Base-by-base conservation (phyloP, 2,797 vertebrate species). In the Ciconia nigra region DNA sequence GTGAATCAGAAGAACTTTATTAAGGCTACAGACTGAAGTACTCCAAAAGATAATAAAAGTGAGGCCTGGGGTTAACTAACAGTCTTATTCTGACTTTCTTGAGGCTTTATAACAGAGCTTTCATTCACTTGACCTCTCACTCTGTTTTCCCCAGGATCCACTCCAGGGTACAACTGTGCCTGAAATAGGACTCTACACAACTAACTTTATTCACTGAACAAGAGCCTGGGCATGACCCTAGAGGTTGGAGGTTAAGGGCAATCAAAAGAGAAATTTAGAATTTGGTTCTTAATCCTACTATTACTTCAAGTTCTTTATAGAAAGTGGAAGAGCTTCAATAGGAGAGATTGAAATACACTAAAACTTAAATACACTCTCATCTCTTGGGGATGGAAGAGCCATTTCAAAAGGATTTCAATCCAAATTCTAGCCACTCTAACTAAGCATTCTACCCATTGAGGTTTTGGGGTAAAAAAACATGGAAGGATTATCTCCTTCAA, bases 401-500 rank as follows among this genome's bases (percentile, higher is more conserved):
- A 5, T 83, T 83, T 80, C 55, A 65, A 80, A 93, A 70, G 5
- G 10, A 11, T 85, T 90, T 85, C 20, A 52, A 37, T 28, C 11
- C 13, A 74, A 49, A 87, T 15, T 47, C 47, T 41, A 54, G 14
- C 11, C 25, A 52, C 15, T 87, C 6, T 28, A 47, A 76, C 33
- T 81, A 82, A 91, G 13, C 29, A 33, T 81, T 83, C 33, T 61
- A 57, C 12, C 15, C 7, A 7, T 2, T 59, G 41, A 14, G 3
- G 2, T 11, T 31, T 61, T 7, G 0, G 5, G 7, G 4, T 0
- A 5, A 5, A 65, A 66, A 29, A 39, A 14, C 1, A 16, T 16
- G 9, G 37, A 76, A 85, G 5, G 13, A 47, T 76, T 70, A 46
- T 63, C 4, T 89, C 14, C 5, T 49, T 74, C 14, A 49, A 4